Evolutionary conservation across 2,797 vertebrate species (phyloP).

Genomic region (Percopsis omiscomaycus): DNA sequence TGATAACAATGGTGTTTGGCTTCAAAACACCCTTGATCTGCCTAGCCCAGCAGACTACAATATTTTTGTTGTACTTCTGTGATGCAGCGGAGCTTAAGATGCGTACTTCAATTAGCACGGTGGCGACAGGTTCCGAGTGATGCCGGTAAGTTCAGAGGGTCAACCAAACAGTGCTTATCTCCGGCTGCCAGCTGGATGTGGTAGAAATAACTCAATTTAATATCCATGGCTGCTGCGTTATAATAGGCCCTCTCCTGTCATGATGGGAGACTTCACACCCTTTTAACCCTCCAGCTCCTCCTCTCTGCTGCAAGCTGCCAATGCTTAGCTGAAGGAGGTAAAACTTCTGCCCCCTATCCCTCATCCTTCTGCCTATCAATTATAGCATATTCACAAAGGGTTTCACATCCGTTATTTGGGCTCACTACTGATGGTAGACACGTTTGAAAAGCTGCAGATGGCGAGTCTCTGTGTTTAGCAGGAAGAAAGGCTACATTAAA

Average conservation of each 20-base stretch:
- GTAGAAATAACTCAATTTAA: conserved; percentile 77
- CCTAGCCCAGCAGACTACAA: conserved; percentile 14
- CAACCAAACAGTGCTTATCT: conserved; percentile 74
- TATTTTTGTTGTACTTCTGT: conserved; percentile 25
- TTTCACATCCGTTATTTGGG: too few species aligned
- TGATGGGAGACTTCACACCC: conserved; percentile 61
- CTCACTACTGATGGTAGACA: conserved; percentile 12
- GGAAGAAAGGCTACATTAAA: neutral
- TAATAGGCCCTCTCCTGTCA: conserved; percentile 72
- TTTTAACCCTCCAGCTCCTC: conserved; percentile 57
- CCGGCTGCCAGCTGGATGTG: conserved; percentile 71
- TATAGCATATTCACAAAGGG: neutral
- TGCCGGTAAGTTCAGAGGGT: conserved; percentile 68
- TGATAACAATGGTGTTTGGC: conserved; percentile 18
- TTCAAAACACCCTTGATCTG: conserved; percentile 24
- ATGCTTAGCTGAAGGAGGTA: conserved; percentile 35
- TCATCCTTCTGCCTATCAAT: conserved; percentile 35
- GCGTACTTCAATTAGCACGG: conserved; percentile 51
- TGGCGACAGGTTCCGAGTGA: conserved; percentile 55
- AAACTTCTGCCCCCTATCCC: conserved; percentile 20
- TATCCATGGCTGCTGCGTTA: conserved; percentile 69
- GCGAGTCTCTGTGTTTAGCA: neutral
- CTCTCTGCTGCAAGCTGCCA: conserved; percentile 38
- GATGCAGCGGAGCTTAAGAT: conserved; percentile 36
- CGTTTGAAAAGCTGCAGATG: conserved; percentile 24